Conservation (phyloP, 2,113 vertebrate species). For the Tragulus kanchil region DNA sequence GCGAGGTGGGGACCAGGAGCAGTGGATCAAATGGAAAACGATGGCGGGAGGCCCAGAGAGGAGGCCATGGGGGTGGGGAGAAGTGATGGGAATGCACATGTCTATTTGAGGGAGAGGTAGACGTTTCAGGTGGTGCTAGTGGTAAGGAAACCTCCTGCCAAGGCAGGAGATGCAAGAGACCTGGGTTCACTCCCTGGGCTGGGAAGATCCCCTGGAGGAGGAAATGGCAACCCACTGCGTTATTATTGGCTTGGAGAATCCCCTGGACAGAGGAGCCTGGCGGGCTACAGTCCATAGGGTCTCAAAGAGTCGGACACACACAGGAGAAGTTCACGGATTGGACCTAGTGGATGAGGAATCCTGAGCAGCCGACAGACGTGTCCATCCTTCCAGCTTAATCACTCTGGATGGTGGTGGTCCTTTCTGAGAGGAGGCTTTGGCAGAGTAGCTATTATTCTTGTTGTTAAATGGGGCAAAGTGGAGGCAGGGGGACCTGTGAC, state of each 20-base stretch:
- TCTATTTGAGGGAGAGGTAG: not conserved
- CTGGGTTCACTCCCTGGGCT: not conserved
- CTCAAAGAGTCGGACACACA: not conserved
- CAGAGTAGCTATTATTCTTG: not conserved
- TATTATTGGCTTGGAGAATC: not conserved
- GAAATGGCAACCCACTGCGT: not conserved
- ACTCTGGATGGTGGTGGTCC: not conserved
- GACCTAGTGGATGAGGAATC: not conserved
- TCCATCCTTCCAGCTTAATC: not conserved
- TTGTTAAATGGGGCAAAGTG: not conserved
- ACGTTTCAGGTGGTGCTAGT: not conserved
- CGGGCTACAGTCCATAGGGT: not conserved
- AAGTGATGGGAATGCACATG: not conserved
- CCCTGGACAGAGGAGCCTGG: not conserved
- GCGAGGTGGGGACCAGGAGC: not conserved
- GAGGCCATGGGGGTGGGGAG: not conserved
- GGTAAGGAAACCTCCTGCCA: not conserved
- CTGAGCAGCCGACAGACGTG: not conserved
- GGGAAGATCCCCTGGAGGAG: not conserved
- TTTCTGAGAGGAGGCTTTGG: not conserved
- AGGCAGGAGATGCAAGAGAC: not conserved
- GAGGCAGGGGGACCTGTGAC: not conserved
- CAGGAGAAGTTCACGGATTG: not conserved
- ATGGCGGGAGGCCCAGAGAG: not conserved
- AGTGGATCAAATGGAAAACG: not conserved